Evolutionary conservation across 2,797 vertebrate genomes (phyloP).

Genomic region (Syngnathus acus): DNA sequence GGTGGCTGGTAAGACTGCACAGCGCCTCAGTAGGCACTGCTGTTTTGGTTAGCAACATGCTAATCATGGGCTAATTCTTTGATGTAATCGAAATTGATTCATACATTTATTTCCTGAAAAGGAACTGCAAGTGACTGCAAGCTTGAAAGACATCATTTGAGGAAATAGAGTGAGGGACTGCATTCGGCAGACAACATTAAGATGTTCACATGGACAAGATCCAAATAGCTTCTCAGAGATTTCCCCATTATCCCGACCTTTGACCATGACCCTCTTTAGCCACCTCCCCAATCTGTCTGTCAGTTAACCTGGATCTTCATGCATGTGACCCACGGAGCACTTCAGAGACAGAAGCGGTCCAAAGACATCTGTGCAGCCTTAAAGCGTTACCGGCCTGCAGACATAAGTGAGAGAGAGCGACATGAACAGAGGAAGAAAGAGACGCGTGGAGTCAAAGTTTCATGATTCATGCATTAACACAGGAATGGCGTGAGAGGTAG

Average conservation of each 20-base stretch:
- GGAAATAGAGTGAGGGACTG: neutral
- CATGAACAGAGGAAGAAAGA: slow-evolving; percentile 35
- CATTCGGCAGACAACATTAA: slow-evolving; percentile 3
- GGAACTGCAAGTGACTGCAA: neutral
- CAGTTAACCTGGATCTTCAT: slow-evolving; percentile 62
- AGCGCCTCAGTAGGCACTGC: neutral
- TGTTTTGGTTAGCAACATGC: neutral
- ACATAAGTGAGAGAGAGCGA: neutral
- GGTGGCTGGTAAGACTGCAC: neutral
- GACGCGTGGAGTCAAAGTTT: slow-evolving; percentile 29
- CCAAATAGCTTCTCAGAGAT: slow-evolving; percentile 35
- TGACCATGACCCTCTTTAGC: slow-evolving; percentile 39
- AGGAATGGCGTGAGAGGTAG: slow-evolving; percentile 45
- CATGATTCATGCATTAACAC: slow-evolving; percentile 55
- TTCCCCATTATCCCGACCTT: slow-evolving; percentile 59
- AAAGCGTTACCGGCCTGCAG: slow-evolving; percentile 49
- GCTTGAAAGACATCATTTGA: neutral
- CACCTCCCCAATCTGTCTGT: slow-evolving; percentile 45
- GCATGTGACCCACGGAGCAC: slow-evolving; percentile 60
- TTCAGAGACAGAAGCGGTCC: slow-evolving; percentile 58
- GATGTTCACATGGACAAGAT: slow-evolving; percentile 12
- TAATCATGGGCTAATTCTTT: neutral
- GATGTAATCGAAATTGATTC: neutral
- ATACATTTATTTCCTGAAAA: neutral
- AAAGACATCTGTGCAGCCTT: slow-evolving; percentile 61